These are phyloP conservation scores for Grantiella picta DNA, from an alignment of 2,113 vertebrate genomes.

Conservation along the genomic window DNA sequence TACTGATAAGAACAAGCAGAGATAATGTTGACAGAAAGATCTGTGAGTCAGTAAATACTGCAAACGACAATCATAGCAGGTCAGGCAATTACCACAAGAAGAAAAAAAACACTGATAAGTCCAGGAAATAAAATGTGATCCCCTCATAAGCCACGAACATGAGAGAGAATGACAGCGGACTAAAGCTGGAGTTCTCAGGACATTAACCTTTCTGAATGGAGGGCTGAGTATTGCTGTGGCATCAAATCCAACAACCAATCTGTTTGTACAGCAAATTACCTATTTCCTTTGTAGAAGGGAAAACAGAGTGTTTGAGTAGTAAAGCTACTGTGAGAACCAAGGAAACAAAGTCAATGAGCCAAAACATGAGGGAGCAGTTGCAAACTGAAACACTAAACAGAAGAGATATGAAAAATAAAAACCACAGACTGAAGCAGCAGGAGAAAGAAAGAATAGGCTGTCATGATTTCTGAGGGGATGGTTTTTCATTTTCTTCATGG, in stretches of 20 bases:
- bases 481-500: background rate
- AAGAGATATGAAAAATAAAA: background rate
- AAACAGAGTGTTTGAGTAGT: background rate
- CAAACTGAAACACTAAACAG: conserved; percentile 3
- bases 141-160: background rate
- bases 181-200: background rate
- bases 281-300: background rate
- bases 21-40: background rate
- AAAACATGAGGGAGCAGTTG: background rate
- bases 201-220: conserved; percentile 19
- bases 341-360: conserved; percentile 30
- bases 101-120: background rate
- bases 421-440: background rate
- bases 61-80: background rate
- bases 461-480: background rate
- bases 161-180: background rate
- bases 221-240: background rate
- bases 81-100: conserved; percentile 4
- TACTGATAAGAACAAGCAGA: background rate
- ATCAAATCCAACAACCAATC: background rate
- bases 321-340: background rate
- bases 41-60: background rate
- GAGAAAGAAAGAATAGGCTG: background rate
- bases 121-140: conserved; percentile 31
- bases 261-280: conserved; percentile 3